phyloP scores from a whole-genome alignment of 2,888 invertebrate species.

The Exocentrus adspersus region DNA sequence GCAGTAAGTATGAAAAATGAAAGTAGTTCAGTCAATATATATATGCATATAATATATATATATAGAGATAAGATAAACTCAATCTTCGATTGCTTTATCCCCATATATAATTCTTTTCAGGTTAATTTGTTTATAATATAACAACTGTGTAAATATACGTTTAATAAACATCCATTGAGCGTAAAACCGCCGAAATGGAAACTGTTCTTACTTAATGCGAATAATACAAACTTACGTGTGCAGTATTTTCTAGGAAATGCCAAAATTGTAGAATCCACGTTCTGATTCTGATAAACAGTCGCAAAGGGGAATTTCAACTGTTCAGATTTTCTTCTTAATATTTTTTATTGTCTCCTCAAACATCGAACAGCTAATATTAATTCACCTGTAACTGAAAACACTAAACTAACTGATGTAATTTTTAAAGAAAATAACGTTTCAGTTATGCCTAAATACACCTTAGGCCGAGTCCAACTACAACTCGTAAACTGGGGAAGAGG shows the following conservation, averaged over 20 bases:
- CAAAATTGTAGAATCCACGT: conserved; percentile 38
- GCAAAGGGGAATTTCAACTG: neutral
- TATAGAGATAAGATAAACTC: neutral
- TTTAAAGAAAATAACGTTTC: conserved; percentile 28
- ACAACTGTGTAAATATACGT: conserved; percentile 1
- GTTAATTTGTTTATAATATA: neutral
- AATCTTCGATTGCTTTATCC: neutral
- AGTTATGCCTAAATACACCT: conserved; percentile 22
- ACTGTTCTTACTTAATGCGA: conserved; percentile 19
- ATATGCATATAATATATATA: neutral
- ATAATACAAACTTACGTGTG: conserved; percentile 47
- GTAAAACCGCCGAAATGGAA: conserved; percentile 2
- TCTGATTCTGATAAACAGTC: conserved; percentile 24
- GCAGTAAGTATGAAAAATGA: neutral
- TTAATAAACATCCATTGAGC: neutral
- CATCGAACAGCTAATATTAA: conserved; percentile 18
- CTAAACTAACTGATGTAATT: conserved; percentile 12
- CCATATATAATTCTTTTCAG: neutral
- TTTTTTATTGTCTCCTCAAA: conserved; percentile 17
- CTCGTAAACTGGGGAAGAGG: conserved; percentile 17
- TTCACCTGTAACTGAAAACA: conserved; percentile 15
- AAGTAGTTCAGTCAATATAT: neutral
- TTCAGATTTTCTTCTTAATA: conserved; percentile 4
- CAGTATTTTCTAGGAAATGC: conserved; percentile 48
- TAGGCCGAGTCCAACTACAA: conserved; percentile 25